phyloP scores from a whole-genome alignment of 2,888 invertebrate genomes.

The Choreutis nemorana region DNA sequence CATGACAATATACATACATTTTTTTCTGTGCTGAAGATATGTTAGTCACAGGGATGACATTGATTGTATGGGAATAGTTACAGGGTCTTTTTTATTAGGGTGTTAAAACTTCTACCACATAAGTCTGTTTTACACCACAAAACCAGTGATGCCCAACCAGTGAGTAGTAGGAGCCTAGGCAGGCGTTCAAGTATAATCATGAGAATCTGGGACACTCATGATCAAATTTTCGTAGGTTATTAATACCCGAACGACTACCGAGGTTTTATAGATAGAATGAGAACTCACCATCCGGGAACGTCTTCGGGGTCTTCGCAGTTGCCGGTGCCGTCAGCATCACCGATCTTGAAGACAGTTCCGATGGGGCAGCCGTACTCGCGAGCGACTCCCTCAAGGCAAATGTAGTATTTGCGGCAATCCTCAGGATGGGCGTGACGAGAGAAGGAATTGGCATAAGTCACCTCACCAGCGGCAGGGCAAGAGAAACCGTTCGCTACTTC shows the following conservation, averaged over 20 bases:
- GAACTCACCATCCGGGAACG: constrained; percentile 91
- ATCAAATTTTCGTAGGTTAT: not conserved
- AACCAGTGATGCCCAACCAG: constrained; percentile 37
- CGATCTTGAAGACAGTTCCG: constrained; percentile 95
- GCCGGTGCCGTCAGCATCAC: constrained; percentile 87
- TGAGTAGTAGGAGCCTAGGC: constrained; percentile 32
- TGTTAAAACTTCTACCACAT: constrained; percentile 27
- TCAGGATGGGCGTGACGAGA: constrained; percentile 95
- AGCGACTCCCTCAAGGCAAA: constrained; percentile 89
- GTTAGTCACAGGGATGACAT: constrained; percentile 60
- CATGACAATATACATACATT: not conserved
- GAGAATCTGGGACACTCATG: not conserved
- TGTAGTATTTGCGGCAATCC: constrained; percentile 94
- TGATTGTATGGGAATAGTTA: constrained; percentile 41
- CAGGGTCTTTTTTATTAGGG: constrained; percentile 24
- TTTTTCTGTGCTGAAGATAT: constrained; percentile 38
- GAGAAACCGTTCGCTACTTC: constrained; percentile 91
- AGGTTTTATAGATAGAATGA: constrained; percentile 7
- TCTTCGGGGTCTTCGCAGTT: constrained; percentile 96
- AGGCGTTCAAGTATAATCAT: constrained; percentile 34
- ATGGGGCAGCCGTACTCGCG: constrained; percentile 96
- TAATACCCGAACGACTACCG: constrained; percentile 4
- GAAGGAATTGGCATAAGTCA: constrained; percentile 86
- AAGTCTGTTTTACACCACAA: constrained; percentile 32
- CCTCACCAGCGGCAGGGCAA: constrained; percentile 85